These are phyloP conservation scores for Invenusta paracnida DNA, from an alignment of 2,888 invertebrate genomes.

Conservation along the genomic window DNA sequence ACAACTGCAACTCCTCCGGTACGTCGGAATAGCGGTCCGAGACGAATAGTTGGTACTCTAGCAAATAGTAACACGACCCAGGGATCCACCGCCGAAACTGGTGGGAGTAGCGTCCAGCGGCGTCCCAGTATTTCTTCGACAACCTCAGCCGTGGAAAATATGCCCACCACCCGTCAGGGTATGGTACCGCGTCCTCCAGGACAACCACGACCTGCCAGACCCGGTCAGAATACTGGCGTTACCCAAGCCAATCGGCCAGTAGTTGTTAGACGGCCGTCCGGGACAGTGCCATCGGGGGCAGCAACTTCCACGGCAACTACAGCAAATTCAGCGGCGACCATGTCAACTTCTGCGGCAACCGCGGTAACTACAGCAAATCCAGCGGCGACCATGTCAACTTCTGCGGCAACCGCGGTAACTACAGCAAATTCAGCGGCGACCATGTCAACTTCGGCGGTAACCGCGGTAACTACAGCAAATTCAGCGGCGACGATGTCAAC, in stretches of 20 bases:
- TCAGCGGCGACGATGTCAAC: neutral
- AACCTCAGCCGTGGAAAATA: neutral
- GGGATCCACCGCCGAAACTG: neutral
- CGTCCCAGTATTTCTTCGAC: neutral
- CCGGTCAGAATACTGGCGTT: neutral
- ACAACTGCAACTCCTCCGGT: neutral
- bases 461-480: neutral
- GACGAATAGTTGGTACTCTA: neutral
- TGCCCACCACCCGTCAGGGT: neutral
- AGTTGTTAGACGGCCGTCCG: neutral
- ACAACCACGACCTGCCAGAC: neutral
- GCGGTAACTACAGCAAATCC: neutral
- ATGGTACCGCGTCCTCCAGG: neutral
- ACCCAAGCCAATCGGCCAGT: neutral
- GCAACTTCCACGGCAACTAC: neutral
- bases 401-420: neutral
- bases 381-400: neutral
- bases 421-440: neutral
- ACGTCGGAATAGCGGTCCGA: neutral
- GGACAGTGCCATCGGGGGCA: neutral
- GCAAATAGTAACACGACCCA: neutral
- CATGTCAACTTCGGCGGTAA: neutral
- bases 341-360: neutral
- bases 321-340: neutral
- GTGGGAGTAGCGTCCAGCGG: too few species aligned